These are phyloP conservation scores for Ctenomys sociabilis DNA, from an alignment of 2,113 vertebrate genomes.

Conservation along the genomic window DNA sequence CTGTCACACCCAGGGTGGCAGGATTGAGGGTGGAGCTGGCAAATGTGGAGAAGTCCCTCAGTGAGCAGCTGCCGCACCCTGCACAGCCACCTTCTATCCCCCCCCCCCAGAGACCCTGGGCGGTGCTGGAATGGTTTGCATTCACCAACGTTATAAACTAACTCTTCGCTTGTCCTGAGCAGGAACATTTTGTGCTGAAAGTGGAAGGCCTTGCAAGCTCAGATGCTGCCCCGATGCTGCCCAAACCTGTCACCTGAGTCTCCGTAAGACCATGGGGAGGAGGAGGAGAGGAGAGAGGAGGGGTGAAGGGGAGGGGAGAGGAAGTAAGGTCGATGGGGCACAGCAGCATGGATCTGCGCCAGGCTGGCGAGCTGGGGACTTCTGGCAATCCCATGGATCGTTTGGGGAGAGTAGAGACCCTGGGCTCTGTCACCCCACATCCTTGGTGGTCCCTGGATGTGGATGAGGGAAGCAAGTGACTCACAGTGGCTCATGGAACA, in stretches of 20 bases:
- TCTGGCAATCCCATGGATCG: not conserved
- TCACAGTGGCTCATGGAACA: not conserved
- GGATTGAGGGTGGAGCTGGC: not conserved
- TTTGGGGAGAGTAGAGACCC: not conserved
- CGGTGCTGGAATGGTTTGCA: not conserved
- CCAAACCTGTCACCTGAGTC: not conserved
- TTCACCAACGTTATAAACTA: not conserved
- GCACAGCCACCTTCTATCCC: not conserved
- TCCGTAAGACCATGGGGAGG: not conserved
- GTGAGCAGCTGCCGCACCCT: too few species aligned
- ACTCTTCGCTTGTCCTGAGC: not conserved
- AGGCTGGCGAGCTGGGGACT: not conserved
- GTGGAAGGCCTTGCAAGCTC: not conserved
- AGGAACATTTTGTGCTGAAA: not conserved
- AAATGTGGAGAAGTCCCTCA: not conserved
- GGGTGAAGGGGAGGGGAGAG: rapidly evolving
- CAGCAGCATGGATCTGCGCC: not conserved
- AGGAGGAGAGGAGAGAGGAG: not conserved
- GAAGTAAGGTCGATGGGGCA: too few species aligned
- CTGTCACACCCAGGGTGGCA: too few species aligned
- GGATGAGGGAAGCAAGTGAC: not conserved
- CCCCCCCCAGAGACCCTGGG: not conserved
- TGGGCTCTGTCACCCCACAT: not conserved
- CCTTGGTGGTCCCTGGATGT: not conserved
- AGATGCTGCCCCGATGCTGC: not conserved